These are phyloP conservation scores for Aethes cnicana DNA, from an alignment of 2,888 invertebrate genomes.

Conservation along the genomic window DNA sequence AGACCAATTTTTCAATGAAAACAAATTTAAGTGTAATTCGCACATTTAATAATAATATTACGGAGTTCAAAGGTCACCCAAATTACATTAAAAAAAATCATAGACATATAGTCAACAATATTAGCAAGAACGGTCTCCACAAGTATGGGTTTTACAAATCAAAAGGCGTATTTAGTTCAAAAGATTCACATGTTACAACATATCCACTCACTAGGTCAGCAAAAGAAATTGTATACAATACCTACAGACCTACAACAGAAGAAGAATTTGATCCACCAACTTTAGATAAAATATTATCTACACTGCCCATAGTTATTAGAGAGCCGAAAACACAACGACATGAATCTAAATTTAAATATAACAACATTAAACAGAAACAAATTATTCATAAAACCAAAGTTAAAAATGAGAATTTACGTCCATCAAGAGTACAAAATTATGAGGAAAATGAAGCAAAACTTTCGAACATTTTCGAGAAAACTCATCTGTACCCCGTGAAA, in stretches of 20 bases:
- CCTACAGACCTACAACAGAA: conserved; percentile 50
- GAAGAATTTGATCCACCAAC: conserved; percentile 42
- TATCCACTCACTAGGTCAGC: background rate
- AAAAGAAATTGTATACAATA: conserved; percentile 47
- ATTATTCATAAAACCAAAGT: background rate
- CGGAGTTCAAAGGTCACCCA: too few species aligned
- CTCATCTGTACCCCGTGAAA: conserved; percentile 46
- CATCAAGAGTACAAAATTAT: too few species aligned
- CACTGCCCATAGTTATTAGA: background rate
- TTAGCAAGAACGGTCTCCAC: too few species aligned
- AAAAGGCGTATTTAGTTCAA: too few species aligned
- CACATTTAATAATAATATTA: too few species aligned
- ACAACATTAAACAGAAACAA: background rate
- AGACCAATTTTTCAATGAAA: too few species aligned
- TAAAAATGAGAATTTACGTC: too few species aligned
- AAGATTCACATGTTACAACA: too few species aligned
- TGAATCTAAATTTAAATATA: background rate
- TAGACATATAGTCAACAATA: too few species aligned
- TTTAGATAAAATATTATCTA: conserved; percentile 11
- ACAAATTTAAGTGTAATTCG: too few species aligned
- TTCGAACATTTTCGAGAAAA: conserved; percentile 37
- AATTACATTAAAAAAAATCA: too few species aligned
- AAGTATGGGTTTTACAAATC: too few species aligned
- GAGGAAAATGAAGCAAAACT: conserved; percentile 34
- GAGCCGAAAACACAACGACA: background rate